Evolutionary conservation across 2,113 vertebrate species (phyloP).

Genomic region (Penelope pileata): DNA sequence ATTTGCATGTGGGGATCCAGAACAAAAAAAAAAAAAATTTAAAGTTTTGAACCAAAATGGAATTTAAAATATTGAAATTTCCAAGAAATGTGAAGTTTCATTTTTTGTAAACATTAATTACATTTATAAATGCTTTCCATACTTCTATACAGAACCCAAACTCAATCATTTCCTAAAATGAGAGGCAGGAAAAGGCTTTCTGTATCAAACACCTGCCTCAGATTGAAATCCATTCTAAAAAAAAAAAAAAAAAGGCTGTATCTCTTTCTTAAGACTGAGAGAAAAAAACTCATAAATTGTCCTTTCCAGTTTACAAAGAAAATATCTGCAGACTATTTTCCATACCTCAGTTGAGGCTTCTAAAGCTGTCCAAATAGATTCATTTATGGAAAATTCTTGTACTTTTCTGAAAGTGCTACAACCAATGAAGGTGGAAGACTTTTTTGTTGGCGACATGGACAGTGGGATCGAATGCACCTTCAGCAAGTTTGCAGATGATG

Average conservation of each 20-base stretch:
- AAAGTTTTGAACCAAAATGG: background rate
- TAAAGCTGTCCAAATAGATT: background rate
- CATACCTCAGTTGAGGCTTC: background rate
- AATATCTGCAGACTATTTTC: background rate
- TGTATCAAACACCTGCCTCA: background rate
- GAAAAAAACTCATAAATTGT: background rate
- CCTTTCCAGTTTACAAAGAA: background rate
- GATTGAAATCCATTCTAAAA: background rate
- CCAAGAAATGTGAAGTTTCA: background rate
- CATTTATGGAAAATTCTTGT: background rate
- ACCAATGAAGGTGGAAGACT: background rate
- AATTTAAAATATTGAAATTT: background rate
- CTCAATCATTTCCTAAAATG: background rate
- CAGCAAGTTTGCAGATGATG: no score
- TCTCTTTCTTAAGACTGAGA: background rate
- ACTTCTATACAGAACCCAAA: background rate
- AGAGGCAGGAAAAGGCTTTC: background rate
- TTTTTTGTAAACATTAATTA: background rate
- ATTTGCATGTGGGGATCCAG: accelerated
- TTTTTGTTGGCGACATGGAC: no score
- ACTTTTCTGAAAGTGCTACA: background rate
- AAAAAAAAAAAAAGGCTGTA: background rate
- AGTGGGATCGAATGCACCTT: no score
- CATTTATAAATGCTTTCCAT: background rate
- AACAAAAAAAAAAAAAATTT: background rate